Percentiles rank a stretch among this genome's conserved stretches.
Conservation (phyloP, 2,113 vertebrate species). For the Archilochus colubris region DNA sequence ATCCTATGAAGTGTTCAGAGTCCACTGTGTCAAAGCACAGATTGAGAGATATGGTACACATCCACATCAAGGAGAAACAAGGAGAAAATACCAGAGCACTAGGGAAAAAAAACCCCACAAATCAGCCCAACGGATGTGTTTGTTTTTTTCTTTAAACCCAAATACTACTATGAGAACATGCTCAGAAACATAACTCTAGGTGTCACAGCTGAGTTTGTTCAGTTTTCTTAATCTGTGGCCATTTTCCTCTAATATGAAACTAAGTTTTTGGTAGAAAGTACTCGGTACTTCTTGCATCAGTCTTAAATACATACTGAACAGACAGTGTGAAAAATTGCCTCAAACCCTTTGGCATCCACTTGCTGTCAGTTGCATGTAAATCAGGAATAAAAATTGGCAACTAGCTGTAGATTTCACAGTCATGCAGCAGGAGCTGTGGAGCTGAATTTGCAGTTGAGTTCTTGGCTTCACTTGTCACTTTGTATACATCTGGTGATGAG, state of each 20-base stretch:
- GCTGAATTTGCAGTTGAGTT: conserved; percentile 55
- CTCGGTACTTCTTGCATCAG: neutral
- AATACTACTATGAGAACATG: neutral
- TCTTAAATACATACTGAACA: conserved; percentile 36
- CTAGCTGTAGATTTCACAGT: conserved; percentile 46
- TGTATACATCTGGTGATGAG: conserved; percentile 2
- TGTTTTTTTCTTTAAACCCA: neutral
- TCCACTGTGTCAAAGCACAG: neutral
- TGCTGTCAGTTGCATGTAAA: conserved; percentile 51
- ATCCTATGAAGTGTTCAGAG: neutral
- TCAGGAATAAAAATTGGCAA: conserved; percentile 61
- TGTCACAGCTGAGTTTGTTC: neutral
- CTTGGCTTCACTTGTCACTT: conserved; percentile 48
- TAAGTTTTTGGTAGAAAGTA: neutral
- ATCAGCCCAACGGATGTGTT: neutral
- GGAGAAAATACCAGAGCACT: neutral
- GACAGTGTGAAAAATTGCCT: conserved; percentile 60
- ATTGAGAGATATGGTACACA: neutral
- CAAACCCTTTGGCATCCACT: conserved; percentile 62
- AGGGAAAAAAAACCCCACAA: neutral
- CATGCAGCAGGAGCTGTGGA: conserved; percentile 43
- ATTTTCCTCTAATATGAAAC: neutral
- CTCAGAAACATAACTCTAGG: neutral
- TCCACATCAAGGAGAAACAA: neutral
- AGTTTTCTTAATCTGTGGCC: neutral